Conservation (phyloP, 2,888 invertebrate species). For the Himalopsyche anomala region DNA sequence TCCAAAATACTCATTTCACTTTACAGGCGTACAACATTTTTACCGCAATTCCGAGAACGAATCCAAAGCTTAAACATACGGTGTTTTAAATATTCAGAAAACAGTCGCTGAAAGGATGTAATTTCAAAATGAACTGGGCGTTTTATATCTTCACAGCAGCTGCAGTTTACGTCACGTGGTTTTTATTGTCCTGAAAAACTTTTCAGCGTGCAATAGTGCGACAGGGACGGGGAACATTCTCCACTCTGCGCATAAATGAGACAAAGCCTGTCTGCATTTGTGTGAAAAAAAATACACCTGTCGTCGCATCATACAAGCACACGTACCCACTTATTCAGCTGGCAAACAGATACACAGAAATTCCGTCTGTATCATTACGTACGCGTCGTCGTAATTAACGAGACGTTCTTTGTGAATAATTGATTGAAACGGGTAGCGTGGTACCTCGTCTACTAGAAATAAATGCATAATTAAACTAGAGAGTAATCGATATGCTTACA, state of each 20-base stretch:
- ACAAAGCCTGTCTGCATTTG: constrained; percentile 32
- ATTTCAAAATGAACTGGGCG: constrained; percentile 43
- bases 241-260: not conserved
- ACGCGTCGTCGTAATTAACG: not conserved
- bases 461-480: too few species aligned
- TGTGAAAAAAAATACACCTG: constrained; percentile 39
- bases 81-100: constrained; percentile 37
- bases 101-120: constrained; percentile 43
- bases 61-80: constrained; percentile 19
- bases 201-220: constrained; percentile 38
- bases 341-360: not conserved
- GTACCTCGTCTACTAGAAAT: not conserved
- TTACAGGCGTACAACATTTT: not conserved
- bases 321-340: not conserved
- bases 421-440: constrained; percentile 2
- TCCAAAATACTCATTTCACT: too few species aligned
- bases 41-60: constrained; percentile 6
- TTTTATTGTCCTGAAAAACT: constrained; percentile 40
- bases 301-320: constrained; percentile 1
- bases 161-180: constrained; percentile 43
- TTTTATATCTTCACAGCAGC: constrained; percentile 43
- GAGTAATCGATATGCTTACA: too few species aligned
- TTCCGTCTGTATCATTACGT: constrained; percentile 20
- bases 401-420: constrained; percentile 22
- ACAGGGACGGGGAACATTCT: not conserved